phyloP scores from a whole-genome alignment of 2,797 vertebrate species.

The Coranthus polyacanthus region DNA sequence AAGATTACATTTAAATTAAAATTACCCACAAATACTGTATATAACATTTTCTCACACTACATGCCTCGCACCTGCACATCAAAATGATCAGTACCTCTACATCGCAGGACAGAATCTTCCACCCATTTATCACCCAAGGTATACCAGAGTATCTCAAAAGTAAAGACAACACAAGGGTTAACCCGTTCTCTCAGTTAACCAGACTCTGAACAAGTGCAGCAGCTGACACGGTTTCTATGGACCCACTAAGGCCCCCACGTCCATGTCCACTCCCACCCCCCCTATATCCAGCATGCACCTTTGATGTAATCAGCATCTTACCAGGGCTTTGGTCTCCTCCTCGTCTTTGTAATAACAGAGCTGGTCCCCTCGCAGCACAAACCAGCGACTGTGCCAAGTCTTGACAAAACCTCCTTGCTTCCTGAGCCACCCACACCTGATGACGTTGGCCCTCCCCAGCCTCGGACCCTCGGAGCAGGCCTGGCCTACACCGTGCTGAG shows the following conservation, averaged over 20 bases:
- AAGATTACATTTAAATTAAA: too few species aligned
- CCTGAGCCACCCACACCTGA: conserved; percentile 95
- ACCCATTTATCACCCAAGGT: too few species aligned
- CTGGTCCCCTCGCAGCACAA: conserved; percentile 96
- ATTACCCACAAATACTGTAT: too few species aligned
- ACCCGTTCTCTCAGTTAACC: too few species aligned
- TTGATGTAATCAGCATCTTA: conserved; percentile 77
- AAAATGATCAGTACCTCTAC: too few species aligned
- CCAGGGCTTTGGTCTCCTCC: conserved; percentile 96
- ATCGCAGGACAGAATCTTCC: too few species aligned
- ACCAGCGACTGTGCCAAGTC: conserved; percentile 99
- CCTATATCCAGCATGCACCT: neutral
- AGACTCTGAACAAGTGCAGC: neutral
- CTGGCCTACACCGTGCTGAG: conserved; percentile 73
- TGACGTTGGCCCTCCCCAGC: conserved; percentile 76
- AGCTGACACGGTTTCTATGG: neutral
- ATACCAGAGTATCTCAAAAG: too few species aligned
- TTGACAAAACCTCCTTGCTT: conserved; percentile 99
- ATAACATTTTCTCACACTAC: too few species aligned
- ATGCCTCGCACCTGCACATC: too few species aligned
- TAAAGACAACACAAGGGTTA: too few species aligned
- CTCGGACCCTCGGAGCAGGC: conserved; percentile 57
- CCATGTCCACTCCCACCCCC: too few species aligned
- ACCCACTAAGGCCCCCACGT: neutral
- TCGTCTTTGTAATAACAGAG: conserved; percentile 98